A percentile compares a stretch with the other conserved stretches of the same genome.
These are phyloP conservation scores for Nineta flava DNA, from an alignment of 2,888 invertebrate genomes.

Conservation along the genomic window DNA sequence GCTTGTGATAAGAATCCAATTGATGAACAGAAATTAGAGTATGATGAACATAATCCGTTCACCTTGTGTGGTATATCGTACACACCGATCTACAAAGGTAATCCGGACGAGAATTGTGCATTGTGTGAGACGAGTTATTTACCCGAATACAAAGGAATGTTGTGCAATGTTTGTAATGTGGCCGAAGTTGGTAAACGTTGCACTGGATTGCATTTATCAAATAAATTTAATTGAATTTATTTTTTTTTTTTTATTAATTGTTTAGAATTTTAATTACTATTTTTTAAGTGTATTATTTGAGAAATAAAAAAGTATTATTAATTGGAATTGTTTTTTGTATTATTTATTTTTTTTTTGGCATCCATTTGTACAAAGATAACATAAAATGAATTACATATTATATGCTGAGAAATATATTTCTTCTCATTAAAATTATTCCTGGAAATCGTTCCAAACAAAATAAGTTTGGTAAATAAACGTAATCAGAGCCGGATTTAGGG, in stretches of 20 bases:
- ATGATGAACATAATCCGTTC: conserved; percentile 98
- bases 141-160: conserved; percentile 69
- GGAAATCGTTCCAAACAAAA: too few relatives aligned
- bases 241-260: background rate
- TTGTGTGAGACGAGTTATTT: conserved; percentile 78
- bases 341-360: background rate
- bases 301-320: too few relatives aligned
- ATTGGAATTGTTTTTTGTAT: background rate
- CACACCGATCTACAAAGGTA: conserved; percentile 90
- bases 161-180: conserved; percentile 77
- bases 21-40: conserved; percentile 76
- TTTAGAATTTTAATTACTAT: background rate
- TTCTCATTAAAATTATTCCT: too few relatives aligned
- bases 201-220: conserved; percentile 72
- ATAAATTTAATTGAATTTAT: conserved; percentile 3
- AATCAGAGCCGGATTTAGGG: too few relatives aligned
- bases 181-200: conserved; percentile 86
- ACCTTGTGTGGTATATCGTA: conserved; percentile 82
- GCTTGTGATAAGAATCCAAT: conserved; percentile 83
- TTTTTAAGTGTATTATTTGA: background rate
- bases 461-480: too few relatives aligned
- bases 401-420: too few relatives aligned
- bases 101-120: conserved; percentile 84
- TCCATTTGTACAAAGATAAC: background rate
- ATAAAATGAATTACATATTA: too few relatives aligned